phyloP scores from a whole-genome alignment of 2,113 vertebrate species.

The Hydrochoerus hydrochaeris region DNA sequence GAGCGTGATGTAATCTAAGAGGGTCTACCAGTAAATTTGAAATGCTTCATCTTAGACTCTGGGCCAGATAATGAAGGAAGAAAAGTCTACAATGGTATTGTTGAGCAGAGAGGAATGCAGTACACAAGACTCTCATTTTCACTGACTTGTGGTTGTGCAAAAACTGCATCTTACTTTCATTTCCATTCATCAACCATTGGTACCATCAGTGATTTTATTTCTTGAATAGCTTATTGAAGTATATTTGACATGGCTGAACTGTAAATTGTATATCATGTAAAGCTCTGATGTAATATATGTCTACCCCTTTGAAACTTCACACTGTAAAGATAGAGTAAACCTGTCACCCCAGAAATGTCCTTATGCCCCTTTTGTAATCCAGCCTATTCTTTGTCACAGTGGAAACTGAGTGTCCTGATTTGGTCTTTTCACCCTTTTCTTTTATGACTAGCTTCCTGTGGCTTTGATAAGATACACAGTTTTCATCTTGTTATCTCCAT shows the following conservation, averaged over 20 bases:
- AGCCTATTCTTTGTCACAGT: background rate
- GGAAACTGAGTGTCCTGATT: background rate
- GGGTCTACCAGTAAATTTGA: background rate
- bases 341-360: background rate
- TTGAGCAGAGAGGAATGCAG: background rate
- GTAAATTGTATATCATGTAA: background rate
- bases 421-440: background rate
- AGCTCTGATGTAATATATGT: background rate
- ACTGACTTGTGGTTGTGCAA: background rate
- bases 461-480: background rate
- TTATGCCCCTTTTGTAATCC: background rate
- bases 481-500: conserved; percentile 24
- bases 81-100: background rate
- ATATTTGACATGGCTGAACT: background rate
- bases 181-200: background rate
- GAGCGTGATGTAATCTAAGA: background rate
- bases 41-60: background rate
- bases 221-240: background rate
- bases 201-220: conserved; percentile 11
- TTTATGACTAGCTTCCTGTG: background rate
- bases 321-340: background rate
- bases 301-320: background rate
- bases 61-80: background rate
- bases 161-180: background rate
- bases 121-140: background rate